phyloP scores from a whole-genome alignment of 2,888 invertebrate genomes.

The Melanargia galathea region DNA sequence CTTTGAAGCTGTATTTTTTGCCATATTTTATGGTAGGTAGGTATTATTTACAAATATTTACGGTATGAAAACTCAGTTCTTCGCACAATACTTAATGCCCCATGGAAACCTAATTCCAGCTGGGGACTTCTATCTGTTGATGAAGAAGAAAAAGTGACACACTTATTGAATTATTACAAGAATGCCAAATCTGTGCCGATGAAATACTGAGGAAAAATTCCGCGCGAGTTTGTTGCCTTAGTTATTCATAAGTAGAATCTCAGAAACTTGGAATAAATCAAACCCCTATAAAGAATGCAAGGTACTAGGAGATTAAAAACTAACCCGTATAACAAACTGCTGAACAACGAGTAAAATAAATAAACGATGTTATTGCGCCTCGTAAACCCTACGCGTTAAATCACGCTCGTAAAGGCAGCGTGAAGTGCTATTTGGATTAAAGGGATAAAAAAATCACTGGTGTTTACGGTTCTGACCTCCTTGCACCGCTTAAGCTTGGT shows the following conservation, averaged over 20 bases:
- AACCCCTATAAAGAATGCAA: neutral
- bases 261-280: neutral
- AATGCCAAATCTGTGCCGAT: no score
- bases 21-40: no score
- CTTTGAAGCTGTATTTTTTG: no score
- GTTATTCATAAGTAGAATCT: neutral
- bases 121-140: no score
- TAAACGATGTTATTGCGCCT: slow-evolving; percentile 15
- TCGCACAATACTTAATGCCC: no score
- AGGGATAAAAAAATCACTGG: slow-evolving; percentile 38
- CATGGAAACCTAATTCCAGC: no score
- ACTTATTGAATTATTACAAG: no score
- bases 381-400: slow-evolving; percentile 30
- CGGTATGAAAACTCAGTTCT: no score
- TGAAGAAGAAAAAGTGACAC: no score
- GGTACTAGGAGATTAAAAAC: neutral
- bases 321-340: neutral
- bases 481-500: neutral
- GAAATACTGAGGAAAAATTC: no score
- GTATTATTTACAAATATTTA: no score
- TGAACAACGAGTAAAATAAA: slow-evolving; percentile 13
- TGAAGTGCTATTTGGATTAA: slow-evolving; percentile 33
- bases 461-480: slow-evolving; percentile 14
- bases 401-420: slow-evolving; percentile 30
- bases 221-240: no score